Conservation (phyloP, 1,140 invertebrate genomes). For the Metaphire vulgaris region DNA sequence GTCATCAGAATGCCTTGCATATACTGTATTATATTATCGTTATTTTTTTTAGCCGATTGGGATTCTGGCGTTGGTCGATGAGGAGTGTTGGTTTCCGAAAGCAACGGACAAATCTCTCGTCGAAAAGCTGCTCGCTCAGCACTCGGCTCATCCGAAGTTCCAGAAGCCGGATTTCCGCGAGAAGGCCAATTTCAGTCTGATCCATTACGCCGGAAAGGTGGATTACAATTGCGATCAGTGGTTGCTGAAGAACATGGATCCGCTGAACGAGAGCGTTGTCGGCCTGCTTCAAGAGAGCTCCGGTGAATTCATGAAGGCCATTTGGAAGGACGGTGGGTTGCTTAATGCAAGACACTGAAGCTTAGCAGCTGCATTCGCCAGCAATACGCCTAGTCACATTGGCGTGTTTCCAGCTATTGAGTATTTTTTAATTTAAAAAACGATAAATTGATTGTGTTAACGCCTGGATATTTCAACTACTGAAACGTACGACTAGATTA, state of each 20-base stretch:
- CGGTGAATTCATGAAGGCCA: conserved; percentile 83
- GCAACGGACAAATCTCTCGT: conserved; percentile 98
- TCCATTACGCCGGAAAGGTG: conserved; percentile 97
- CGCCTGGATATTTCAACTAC: background rate
- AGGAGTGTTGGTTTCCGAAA: conserved; percentile 99
- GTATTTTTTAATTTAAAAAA: background rate
- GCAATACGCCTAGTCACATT: no score
- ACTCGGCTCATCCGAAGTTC: conserved; percentile 93
- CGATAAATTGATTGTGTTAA: background rate
- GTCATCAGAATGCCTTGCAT: background rate
- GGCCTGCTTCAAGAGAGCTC: conserved; percentile 87
- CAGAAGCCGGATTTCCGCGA: conserved; percentile 95
- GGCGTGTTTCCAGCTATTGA: no score
- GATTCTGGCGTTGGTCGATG: conserved; percentile 92
- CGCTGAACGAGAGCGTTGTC: conserved; percentile 98
- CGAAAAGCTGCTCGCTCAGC: conserved; percentile 90
- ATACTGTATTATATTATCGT: background rate
- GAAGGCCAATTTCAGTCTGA: conserved; percentile 90
- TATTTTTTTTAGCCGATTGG: conserved; percentile 74
- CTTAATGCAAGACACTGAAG: no score
- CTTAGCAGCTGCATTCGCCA: no score
- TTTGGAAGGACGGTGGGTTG: conserved; percentile 85
- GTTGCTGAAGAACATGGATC: conserved; percentile 99
- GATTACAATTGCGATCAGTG: conserved; percentile 94
- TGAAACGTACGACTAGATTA: background rate